phyloP scores from a whole-genome alignment of 2,113 vertebrate species.

The Pimephales promelas region DNA sequence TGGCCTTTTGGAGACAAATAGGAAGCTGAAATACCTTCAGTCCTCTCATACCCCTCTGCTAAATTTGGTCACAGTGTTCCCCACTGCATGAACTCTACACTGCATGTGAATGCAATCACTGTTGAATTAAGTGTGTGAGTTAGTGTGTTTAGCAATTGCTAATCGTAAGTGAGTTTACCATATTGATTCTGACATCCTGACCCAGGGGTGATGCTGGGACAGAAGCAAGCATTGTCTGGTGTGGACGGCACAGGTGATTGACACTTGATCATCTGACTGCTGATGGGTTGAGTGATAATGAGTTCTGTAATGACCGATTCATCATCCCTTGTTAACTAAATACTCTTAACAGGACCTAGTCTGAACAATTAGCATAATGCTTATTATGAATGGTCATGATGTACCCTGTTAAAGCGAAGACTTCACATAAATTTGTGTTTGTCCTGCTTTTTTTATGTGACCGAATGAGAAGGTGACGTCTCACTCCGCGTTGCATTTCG shows the following conservation, averaged over 20 bases:
- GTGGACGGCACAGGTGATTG: slow-evolving; percentile 15
- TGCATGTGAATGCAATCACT: slow-evolving; percentile 14
- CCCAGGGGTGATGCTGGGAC: slow-evolving; percentile 19
- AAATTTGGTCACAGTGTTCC: slow-evolving; percentile 28
- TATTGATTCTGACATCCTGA: slow-evolving; percentile 25
- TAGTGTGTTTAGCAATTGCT: slow-evolving; percentile 9
- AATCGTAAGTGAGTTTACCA: neutral
- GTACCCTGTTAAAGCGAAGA: neutral
- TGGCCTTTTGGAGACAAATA: neutral
- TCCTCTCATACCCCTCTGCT: neutral
- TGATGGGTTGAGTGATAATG: slow-evolving; percentile 26
- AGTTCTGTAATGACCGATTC: slow-evolving; percentile 6
- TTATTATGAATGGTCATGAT: neutral
- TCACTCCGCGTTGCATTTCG: no score
- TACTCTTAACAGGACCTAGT: slow-evolving; percentile 5
- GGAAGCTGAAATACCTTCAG: neutral
- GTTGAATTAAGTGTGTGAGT: neutral
- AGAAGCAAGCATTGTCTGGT: slow-evolving; percentile 48
- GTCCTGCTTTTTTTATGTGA: slow-evolving; percentile 23
- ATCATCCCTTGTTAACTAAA: neutral
- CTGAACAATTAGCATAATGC: neutral
- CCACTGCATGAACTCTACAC: slow-evolving; percentile 9
- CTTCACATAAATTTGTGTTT: neutral
- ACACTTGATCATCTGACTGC: neutral
- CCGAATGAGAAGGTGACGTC: neutral